These are phyloP conservation scores for Percina caprodes DNA, from an alignment of 2,113 vertebrate species.

Conservation along the genomic window DNA sequence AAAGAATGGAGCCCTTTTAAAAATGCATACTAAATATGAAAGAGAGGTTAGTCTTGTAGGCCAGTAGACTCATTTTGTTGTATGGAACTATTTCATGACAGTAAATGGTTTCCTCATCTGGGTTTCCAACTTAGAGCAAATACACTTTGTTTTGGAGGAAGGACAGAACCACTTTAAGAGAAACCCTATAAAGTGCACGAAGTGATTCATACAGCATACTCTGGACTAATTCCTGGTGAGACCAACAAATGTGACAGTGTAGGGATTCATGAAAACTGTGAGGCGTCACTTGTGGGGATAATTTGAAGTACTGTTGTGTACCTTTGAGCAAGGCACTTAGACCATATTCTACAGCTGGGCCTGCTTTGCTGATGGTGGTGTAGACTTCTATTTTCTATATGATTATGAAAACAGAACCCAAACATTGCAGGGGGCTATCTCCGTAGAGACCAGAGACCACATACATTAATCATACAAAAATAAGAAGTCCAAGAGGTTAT, in stretches of 20 bases:
- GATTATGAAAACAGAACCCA: slow-evolving; percentile 40
- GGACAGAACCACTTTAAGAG: slow-evolving; percentile 51
- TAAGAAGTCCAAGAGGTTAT: neutral
- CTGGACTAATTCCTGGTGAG: slow-evolving; percentile 40
- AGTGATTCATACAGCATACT: slow-evolving; percentile 40
- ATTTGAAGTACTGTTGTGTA: neutral
- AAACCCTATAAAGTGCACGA: slow-evolving; percentile 48
- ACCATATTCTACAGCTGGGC: neutral
- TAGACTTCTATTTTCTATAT: neutral
- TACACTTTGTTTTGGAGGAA: slow-evolving; percentile 58
- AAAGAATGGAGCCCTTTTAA: neutral
- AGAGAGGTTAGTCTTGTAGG: slow-evolving; percentile 14
- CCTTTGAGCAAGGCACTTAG: slow-evolving; percentile 50
- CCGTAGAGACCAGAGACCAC: neutral
- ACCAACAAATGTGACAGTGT: slow-evolving; percentile 29
- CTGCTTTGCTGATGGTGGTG: neutral
- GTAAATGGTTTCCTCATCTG: slow-evolving; percentile 47
- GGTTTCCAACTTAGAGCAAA: slow-evolving; percentile 43
- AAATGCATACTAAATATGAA: slow-evolving; percentile 20
- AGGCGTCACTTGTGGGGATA: slow-evolving; percentile 10
- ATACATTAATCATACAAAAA: slow-evolving; percentile 5
- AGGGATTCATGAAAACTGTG: neutral
- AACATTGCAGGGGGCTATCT: slow-evolving; percentile 5
- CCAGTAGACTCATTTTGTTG: slow-evolving; percentile 3
- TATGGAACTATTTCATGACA: slow-evolving; percentile 55